Conservation (phyloP, 1,140 invertebrate genomes). For the Aphaenogaster floridana region DNA sequence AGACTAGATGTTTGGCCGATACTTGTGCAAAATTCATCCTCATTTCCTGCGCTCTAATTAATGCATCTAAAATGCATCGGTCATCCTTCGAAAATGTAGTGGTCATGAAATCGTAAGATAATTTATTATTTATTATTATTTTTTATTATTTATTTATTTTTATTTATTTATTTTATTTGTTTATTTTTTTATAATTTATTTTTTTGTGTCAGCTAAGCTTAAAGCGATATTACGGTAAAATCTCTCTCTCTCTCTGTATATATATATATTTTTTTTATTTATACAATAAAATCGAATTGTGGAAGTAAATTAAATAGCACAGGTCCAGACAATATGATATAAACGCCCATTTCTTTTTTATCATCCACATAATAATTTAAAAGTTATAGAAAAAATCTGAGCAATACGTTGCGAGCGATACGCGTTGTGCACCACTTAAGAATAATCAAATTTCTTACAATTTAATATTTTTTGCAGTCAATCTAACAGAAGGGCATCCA, state of each 20-base stretch:
- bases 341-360: background rate
- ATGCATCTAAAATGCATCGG: background rate
- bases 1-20: background rate
- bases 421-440: background rate
- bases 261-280: no score
- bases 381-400: background rate
- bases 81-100: background rate
- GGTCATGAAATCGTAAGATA: background rate
- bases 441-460: slow-evolving; percentile 38
- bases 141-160: no score
- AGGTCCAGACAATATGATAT: background rate
- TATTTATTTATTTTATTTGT: no score
- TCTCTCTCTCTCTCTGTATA: no score
- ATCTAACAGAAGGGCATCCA: slow-evolving; percentile 3
- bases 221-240: background rate
- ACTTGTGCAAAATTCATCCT: slow-evolving; percentile 36
- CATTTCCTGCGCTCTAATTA: slow-evolving; percentile 38
- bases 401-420: background rate
- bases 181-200: no score
- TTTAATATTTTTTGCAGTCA: slow-evolving; percentile 12
- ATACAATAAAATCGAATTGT: slow-evolving; percentile 20
- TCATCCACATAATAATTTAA: background rate
- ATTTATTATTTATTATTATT: background rate
- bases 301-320: background rate
- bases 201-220: background rate